Evolutionary conservation across 2,888 invertebrate genomes (phyloP), one percentile per base, ranked within the genome.

Genomic region (Lacanobia wlatinum): DNA sequence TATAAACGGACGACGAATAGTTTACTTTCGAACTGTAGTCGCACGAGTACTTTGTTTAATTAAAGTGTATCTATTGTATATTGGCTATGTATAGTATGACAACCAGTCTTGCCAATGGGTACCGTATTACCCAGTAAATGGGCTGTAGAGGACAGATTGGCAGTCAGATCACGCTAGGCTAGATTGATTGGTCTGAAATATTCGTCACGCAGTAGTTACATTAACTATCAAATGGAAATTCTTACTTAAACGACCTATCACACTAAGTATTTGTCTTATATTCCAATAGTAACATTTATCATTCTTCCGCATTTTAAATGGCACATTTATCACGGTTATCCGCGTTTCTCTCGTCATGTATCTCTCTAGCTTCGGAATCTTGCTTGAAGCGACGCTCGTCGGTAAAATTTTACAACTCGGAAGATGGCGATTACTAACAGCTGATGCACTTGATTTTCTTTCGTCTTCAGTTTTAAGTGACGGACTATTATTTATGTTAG

Each of bases 1-100:
- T 89, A 82, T 88, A 89, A 89, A 88, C 82, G 78, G 71, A 84
- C 79, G 82, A 74, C 72, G 83, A 87, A 91, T 91, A 89, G 89
- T 88, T 90, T 87, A 87, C 86, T 84, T 88, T 84, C 76, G 75
- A 68, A 72, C 46, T 85, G 68, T 76, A 84, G 78, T 64, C 61
- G 70, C 63, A 76, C 78, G 80, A 72, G 87, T 87, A 85, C 83
- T 85, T 86, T 81, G 67, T 78, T 85, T 80, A 80, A 82, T 83
- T 81, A 76, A 78, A 78, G 23, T 78, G 28, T 59, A 56, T 56
- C 12, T 12, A 3, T 18, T 4, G 18, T 65, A 60, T 40, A 55
- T 55, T 23, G 12, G 12, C 16, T 28, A n/a, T n/a, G n/a, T n/a
- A n/a, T n/a, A 34, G 28, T 34, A 34, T 23, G 2, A 55, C 16